A percentile compares a stretch with the other conserved stretches of the same genome.
These are phyloP conservation scores for Odocoileus hemionus DNA, from an alignment of 2,113 vertebrate species.

Conservation along the genomic window DNA sequence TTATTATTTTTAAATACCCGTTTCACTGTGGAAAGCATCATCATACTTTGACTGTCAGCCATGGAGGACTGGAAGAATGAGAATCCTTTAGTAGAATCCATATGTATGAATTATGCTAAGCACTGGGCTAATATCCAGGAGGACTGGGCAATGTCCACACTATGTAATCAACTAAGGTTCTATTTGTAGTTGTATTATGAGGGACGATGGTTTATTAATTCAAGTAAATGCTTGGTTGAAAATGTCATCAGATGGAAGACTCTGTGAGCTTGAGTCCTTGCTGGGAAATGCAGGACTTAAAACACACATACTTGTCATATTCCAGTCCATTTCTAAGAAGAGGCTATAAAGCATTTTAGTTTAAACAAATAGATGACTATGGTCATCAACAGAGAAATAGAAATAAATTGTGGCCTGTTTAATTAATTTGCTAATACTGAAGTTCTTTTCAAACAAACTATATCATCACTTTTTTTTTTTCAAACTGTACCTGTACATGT, in stretches of 20 bases:
- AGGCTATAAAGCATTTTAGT: not conserved
- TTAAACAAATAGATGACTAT: not conserved
- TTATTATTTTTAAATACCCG: conserved; percentile 37
- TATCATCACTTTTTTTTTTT: not conserved
- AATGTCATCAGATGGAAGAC: conserved; percentile 7
- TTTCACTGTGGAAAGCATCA: conserved; percentile 2
- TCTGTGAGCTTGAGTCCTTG: not conserved
- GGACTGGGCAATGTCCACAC: not conserved
- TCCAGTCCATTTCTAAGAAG: not conserved
- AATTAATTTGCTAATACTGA: not conserved
- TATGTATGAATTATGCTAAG: not conserved
- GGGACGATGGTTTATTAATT: conserved; percentile 21
- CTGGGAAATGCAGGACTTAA: not conserved
- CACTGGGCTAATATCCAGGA: conserved; percentile 15
- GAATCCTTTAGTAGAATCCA: not conserved
- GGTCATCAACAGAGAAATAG: not conserved
- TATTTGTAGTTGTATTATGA: conserved; percentile 11
- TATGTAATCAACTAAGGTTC: conserved; percentile 4
- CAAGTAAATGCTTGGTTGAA: conserved; percentile 23
- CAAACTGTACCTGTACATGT: not conserved
- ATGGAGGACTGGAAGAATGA: not conserved
- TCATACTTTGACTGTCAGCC: conserved; percentile 3
- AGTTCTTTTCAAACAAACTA: not conserved
- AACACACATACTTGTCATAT: not conserved
- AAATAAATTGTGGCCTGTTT: not conserved